Base-by-base conservation (phyloP, 2,113 vertebrate genomes). In the Saccopteryx leptura region DNA sequence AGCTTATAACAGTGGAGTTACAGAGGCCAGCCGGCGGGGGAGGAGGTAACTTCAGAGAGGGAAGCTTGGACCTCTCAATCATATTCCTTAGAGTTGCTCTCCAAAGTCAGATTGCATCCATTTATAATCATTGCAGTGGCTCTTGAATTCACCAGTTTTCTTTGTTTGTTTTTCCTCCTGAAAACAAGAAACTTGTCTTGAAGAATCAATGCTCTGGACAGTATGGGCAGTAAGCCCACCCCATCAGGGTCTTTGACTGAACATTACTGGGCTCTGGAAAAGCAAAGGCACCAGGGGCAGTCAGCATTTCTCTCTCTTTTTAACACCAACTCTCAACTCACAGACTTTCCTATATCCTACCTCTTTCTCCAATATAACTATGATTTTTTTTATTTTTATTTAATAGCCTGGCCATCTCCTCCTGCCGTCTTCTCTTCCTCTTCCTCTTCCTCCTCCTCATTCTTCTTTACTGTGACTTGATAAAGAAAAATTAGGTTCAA, bases 321-420 rank as follows among this genome's bases (percentile, higher is more conserved):
- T 89, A 74, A 69, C 13, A 9, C 14, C 13, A 11, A 14, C 9
- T 9, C 54, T 95, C 58, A 11, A 0, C 4, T 21, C 4, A 5
- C 10, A 13, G 17, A 2, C 46, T 83, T 26, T 60, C n/a, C 7
- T 9, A 4, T 4, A 1, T 15, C 4, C 33, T 31, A 26, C 50
- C 39, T 66, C 26, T 80, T 58, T 19, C 14, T 66, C 31, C 13
- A 9, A 0, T 0, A 9, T 12, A 17, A 21, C 56, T 33, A 0
- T 39, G 52, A 26, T 10, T 58, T 14, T 72, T 13, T 13, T 19
- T 39, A 39, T 39, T 48, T 52, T 19, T 26, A 15, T 46, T 28
- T 56, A 48, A 6, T 0, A 5, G 9, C 14, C 9, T 26, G 14
- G 7, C n/a, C 50, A 19, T 26, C 75, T 88, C 10, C 23, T 52